These are phyloP conservation scores for Pocota personata DNA, from an alignment of 2,888 invertebrate species.

Conservation along the genomic window DNA sequence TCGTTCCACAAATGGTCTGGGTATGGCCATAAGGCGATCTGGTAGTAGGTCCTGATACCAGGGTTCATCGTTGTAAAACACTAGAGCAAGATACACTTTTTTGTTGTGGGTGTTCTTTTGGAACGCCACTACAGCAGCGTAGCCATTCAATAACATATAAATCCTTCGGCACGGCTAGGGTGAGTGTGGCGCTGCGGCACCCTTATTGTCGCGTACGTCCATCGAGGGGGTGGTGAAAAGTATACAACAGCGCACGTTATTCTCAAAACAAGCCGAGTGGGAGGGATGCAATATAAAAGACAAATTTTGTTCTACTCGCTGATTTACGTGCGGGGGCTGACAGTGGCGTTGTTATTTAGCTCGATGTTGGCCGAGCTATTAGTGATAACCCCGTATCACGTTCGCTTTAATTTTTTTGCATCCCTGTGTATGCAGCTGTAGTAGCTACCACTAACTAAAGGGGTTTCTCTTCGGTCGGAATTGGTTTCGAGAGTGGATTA, in stretches of 20 bases:
- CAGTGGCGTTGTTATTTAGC: conserved; percentile 45
- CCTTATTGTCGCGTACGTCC: not conserved
- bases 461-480: conserved; percentile 46
- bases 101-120: conserved; percentile 20
- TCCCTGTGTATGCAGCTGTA: conserved; percentile 6
- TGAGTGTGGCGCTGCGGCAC: not conserved
- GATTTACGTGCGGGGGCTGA: conserved; percentile 61
- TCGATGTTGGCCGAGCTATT: conserved; percentile 61
- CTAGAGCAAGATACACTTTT: conserved; percentile 54
- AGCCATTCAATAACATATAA: conserved; percentile 68
- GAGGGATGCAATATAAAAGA: conserved; percentile 48
- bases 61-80: conserved; percentile 70
- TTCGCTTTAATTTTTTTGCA: conserved; percentile 15
- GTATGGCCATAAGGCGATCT: conserved; percentile 68
- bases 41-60: conserved; percentile 56
- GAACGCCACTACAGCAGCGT: conserved; percentile 48
- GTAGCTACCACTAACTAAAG: conserved; percentile 53
- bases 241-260: conserved; percentile 39
- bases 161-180: conserved; percentile 42
- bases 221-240: not conserved
- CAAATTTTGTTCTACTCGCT: conserved; percentile 64
- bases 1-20: conserved; percentile 70
- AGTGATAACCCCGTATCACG: conserved; percentile 58
- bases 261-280: conserved; percentile 22
- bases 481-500: conserved; percentile 63